These are phyloP conservation scores for Limnephilus rhombicus DNA, from an alignment of 2,888 invertebrate species.

Conservation along the genomic window DNA sequence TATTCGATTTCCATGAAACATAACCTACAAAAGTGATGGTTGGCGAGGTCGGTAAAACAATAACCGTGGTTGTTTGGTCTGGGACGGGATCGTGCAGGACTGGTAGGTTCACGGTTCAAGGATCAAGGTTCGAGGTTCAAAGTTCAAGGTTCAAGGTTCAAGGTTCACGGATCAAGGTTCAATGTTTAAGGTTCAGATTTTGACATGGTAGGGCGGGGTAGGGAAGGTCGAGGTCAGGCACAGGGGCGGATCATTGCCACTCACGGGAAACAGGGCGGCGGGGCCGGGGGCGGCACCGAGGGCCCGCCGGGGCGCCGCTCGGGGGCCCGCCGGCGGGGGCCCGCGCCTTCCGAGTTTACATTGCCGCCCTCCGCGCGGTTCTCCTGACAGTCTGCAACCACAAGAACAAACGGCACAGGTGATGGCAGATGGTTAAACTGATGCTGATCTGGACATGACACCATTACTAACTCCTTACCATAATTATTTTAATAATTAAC, in stretches of 20 bases:
- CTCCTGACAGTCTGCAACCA: constrained; percentile 65
- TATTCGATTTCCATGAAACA: neutral
- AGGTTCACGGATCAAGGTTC: constrained; percentile 39
- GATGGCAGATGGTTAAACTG: constrained; percentile 40
- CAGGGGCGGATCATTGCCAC: constrained; percentile 69
- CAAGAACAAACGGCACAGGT: constrained; percentile 56
- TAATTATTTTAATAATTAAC: neutral
- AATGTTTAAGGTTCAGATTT: neutral
- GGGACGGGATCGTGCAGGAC: constrained; percentile 59
- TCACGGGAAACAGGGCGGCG: constrained; percentile 72
- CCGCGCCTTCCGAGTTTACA: constrained; percentile 64
- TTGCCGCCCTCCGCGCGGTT: constrained; percentile 62
- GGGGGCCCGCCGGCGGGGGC: constrained; percentile 53
- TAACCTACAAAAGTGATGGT: constrained; percentile 18
- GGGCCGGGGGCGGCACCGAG: constrained; percentile 69
- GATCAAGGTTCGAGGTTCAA: constrained; percentile 34
- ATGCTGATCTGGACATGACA: neutral
- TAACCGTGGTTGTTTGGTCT: constrained; percentile 5
- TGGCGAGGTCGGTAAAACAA: constrained; percentile 57
- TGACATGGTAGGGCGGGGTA: constrained; percentile 66
- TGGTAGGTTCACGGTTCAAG: constrained; percentile 67
- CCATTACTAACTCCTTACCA: no score
- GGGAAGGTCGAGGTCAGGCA: constrained; percentile 67
- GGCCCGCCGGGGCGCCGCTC: constrained; percentile 27
- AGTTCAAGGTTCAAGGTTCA: constrained; percentile 20